These are phyloP conservation scores for Carapus acus DNA, from an alignment of 2,797 vertebrate species.

Conservation along the genomic window DNA sequence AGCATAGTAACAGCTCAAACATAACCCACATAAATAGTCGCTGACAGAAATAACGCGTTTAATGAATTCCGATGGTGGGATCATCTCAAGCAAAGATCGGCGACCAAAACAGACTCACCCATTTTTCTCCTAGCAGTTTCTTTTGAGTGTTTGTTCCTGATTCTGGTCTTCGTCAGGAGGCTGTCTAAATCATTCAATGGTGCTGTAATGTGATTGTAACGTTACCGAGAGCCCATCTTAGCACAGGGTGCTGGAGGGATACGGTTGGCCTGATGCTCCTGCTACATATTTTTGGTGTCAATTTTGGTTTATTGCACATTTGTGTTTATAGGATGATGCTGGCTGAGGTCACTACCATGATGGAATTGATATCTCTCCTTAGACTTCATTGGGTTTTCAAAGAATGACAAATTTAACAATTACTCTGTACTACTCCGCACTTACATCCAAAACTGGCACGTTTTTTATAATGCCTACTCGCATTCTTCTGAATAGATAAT, in stretches of 20 bases:
- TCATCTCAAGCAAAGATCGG: constrained; percentile 30
- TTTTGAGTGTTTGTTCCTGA: constrained; percentile 15
- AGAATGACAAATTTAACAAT: no score
- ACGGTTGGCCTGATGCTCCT: constrained; percentile 2
- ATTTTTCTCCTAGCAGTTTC: constrained; percentile 23
- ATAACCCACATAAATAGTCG: constrained; percentile 6
- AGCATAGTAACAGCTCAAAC: constrained; percentile 5
- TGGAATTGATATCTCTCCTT: not conserved
- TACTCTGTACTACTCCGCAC: no score
- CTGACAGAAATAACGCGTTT: constrained; percentile 14
- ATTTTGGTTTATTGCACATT: not conserved
- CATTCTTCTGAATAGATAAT: no score
- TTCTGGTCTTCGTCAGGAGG: not conserved
- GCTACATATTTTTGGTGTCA: not conserved
- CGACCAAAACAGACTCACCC: constrained; percentile 15
- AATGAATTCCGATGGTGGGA: constrained; percentile 1
- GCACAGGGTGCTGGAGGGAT: not conserved
- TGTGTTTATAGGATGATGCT: not conserved
- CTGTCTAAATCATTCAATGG: constrained; percentile 4
- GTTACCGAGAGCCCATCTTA: not conserved
- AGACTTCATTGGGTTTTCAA: no score
- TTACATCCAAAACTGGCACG: no score
- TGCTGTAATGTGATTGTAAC: constrained; percentile 2
- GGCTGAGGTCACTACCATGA: not conserved
- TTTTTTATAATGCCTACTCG: no score